These are phyloP conservation scores for Gulo gulo DNA, from an alignment of 2,113 vertebrate genomes.

Conservation along the genomic window DNA sequence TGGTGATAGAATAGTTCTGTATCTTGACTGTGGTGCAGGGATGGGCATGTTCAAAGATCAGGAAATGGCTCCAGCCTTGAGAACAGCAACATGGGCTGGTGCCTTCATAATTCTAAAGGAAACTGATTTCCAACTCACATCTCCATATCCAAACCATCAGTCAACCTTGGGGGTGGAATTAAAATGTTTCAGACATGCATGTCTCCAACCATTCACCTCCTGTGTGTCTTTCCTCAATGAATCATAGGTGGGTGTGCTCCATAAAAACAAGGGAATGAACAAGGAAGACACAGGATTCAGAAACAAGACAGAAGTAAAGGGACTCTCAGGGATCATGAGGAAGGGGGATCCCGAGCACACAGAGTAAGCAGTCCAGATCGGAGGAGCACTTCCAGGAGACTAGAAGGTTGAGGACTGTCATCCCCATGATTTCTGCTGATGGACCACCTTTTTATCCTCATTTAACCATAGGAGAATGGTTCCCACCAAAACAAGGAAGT, in stretches of 20 bases:
- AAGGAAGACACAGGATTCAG: background rate
- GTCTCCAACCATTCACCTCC: background rate
- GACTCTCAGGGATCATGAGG: rapidly evolving
- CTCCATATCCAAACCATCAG: background rate
- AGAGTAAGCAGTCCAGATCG: rapidly evolving
- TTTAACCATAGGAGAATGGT: background rate
- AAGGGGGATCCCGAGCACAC: rapidly evolving
- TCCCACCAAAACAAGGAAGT: no score
- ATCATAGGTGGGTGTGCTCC: background rate
- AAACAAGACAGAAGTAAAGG: rapidly evolving
- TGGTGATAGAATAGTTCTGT: rapidly evolving
- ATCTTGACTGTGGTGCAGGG: no score
- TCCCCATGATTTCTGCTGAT: rapidly evolving
- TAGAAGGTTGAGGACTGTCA: rapidly evolving
- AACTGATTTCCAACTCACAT: background rate
- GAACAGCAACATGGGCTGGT: background rate
- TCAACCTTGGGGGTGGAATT: background rate
- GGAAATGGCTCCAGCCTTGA: background rate
- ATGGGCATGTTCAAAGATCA: background rate
- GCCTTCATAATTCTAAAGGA: background rate
- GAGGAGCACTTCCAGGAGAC: background rate
- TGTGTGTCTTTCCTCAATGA: background rate
- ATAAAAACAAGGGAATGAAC: background rate
- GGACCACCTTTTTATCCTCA: no score
- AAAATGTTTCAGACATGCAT: background rate